Evolutionary conservation across 2,888 invertebrate genomes (phyloP), one percentile per base, ranked within the genome.

Genomic region (Copidosoma aretas): DNA sequence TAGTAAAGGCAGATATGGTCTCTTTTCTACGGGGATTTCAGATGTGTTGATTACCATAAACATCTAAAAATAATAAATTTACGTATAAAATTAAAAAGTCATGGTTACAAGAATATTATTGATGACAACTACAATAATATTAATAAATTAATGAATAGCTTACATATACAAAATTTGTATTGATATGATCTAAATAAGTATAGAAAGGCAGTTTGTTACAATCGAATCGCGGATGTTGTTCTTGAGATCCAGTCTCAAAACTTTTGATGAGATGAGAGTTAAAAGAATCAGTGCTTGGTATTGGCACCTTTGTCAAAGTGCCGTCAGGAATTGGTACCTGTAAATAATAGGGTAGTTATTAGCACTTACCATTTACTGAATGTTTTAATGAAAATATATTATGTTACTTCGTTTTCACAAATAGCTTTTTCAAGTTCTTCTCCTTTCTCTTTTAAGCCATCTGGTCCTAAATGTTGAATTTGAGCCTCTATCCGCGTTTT

Each of bases 151-250:
- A 46, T n/a, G n/a, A 32, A 32, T 5, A 32, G 32, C 90, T 88
- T 83, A 94, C 94, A 84, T 93, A 91, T 73, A 94, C 90, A 83
- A 95, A 95, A 83, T 92, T 93, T 1, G 93, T 92, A 74, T 91
- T 90, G 60, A 94, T 85, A 80, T 93, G 90, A 84, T 94, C 93
- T 60, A 94, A 86, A 74, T 93, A 90, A 1, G 93, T 89, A 78
- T 89, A 91, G 22, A 94, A 85, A 0, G 94, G 93, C 56, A 93
- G 82, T 59, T 89, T 85, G 1, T 84, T 82, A 15, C 92, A 84
- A 79, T 90, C 87, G 73, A 91, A 86, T 76, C 88, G 83, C 0
- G 88, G 86, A 75, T 86, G 84, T 64, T 85, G 85, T 46, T 85
- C 80, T 19, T 72, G 59, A 17, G 80, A 80, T 53, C 84, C 85